Evolutionary conservation across 2,797 vertebrate species (phyloP).

Genomic region (Sphenodon punctatus): DNA sequence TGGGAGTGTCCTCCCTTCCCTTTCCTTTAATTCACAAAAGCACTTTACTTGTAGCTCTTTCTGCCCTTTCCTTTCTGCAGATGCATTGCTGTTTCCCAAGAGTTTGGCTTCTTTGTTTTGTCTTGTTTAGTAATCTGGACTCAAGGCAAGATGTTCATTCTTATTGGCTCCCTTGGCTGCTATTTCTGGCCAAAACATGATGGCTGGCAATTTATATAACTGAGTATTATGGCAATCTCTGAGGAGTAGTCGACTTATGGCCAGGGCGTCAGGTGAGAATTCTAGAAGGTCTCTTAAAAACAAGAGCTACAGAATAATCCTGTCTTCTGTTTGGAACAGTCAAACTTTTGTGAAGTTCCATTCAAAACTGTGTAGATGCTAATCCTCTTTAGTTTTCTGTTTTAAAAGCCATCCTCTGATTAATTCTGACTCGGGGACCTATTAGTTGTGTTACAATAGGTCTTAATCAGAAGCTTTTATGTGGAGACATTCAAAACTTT

Average conservation of each 20-base stretch:
- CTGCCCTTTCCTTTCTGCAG: not conserved
- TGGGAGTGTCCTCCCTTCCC: not conserved
- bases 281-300: not conserved
- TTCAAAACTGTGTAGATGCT: not conserved
- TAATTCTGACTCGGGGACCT: not conserved
- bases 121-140: fast-evolving
- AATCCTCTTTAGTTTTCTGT: not conserved
- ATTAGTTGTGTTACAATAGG: not conserved
- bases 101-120: not conserved
- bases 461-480: not conserved
- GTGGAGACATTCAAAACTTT: not conserved
- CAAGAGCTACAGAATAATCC: not conserved
- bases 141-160: not conserved
- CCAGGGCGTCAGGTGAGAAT: not conserved
- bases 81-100: not conserved
- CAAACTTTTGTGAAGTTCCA: fast-evolving
- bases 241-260: not conserved
- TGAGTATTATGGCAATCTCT: not conserved
- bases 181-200: not conserved
- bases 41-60: fast-evolving
- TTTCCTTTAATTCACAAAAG: fast-evolving
- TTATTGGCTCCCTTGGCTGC: not conserved
- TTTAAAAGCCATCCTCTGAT: no score
- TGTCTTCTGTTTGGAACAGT: not conserved
- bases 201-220: not conserved